Evolutionary conservation across 2,113 vertebrate species (phyloP).

Genomic region (Brevimyrus niger): DNA sequence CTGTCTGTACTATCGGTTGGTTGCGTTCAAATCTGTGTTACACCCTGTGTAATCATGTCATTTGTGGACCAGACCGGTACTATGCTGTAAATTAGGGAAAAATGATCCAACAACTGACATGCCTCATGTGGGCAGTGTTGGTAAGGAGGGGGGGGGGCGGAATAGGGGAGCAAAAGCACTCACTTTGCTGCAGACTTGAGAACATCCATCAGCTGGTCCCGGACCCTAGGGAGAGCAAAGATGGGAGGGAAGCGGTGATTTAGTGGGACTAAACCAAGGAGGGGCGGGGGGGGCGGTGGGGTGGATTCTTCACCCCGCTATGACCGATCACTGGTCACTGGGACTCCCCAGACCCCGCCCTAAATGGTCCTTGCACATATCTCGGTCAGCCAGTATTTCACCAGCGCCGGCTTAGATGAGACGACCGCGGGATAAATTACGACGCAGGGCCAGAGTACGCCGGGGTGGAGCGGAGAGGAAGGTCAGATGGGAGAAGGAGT

Average conservation of each 20-base stretch:
- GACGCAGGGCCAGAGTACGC: background rate
- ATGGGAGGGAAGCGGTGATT: background rate
- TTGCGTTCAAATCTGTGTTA: background rate
- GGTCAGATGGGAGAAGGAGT: background rate
- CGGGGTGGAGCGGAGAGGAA: background rate
- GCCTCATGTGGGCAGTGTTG: background rate
- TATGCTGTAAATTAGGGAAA: background rate
- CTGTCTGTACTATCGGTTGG: background rate
- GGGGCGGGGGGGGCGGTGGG: background rate
- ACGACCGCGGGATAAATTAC: background rate
- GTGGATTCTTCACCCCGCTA: background rate
- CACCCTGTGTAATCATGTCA: background rate
- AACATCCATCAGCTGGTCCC: constrained; percentile 81
- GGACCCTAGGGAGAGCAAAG: constrained; percentile 63
- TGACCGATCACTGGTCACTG: background rate
- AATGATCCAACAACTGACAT: background rate
- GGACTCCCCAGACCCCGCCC: background rate
- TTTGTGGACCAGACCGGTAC: background rate
- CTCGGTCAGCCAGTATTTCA: background rate
- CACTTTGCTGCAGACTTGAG: constrained; percentile 85
- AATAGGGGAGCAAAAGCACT: constrained; percentile 41
- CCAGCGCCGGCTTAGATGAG: background rate
- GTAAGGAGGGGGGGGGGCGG: background rate
- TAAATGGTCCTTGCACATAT: background rate
- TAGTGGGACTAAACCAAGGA: background rate